Base-by-base conservation (phyloP, 2,888 invertebrate species). In the Diabrotica balteata region DNA sequence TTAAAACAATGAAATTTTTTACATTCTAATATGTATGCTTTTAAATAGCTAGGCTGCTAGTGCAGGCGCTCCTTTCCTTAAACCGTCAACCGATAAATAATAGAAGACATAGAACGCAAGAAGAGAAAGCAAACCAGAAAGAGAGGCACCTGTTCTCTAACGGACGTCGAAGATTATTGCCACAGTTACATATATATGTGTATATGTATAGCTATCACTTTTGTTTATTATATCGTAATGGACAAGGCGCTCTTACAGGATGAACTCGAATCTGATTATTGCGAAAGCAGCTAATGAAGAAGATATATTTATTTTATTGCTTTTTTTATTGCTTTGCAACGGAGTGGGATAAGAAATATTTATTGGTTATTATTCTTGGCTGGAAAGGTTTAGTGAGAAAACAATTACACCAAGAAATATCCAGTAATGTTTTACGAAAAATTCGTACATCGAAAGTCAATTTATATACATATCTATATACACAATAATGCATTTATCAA, bases 81-180 rank as follows among this genome's bases (percentile, higher is more conserved):
- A 67, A 67, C 67, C 70, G 73, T 70, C 65, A 66, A 70, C 66
- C 72, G 71, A 74, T 74, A 72, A 74, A 72, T 74, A 74, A 74
- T 74, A 70, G 73, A 71, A 72, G 73, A 72, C 62, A 72, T 57
- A 57, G 45, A 71, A 72, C 72, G 70, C 71, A 72, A 72, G 71
- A 69, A 69, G 72, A 74, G 72, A 72, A 72, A 73, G 73, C 74
- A 68, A 66, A 60, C 70, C 63, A 67, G 72, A 71, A 69, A 71
- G 70, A 72, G 74, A 72, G 72, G 71, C 74, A 74, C 74, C 74
- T 74, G 74, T 63, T 74, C 67, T 70, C 68, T 72, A 72, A 67
- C 66, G 69, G 67, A 66, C 69, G 66, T 69, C 68, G 47, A 65
- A 67, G 69, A 69, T 69, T 57, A 57, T 57, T 71, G 69, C 69